Percentiles rank a stretch among this genome's conserved stretches.
Conservation (phyloP, 1,140 invertebrate genomes). For the Teleogryllus occipitalis region DNA sequence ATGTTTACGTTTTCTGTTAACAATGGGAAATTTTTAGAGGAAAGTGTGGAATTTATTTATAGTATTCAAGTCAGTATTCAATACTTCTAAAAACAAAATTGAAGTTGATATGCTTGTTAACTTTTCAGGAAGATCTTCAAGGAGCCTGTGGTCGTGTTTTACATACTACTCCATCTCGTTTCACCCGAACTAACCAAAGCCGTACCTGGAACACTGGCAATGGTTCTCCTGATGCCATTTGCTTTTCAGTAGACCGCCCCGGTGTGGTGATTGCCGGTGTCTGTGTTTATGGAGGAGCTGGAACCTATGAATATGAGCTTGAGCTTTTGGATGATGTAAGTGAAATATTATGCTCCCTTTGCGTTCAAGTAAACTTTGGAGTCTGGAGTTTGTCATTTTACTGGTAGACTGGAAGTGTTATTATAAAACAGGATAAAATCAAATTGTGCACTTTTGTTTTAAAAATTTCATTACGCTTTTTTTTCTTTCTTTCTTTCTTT, state of each 20-base stretch:
- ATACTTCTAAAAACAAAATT: no score
- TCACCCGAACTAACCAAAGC: slow-evolving; percentile 78
- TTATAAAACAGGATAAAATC: no score
- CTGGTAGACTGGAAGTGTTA: no score
- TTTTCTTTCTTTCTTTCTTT: no score
- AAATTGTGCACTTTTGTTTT: no score
- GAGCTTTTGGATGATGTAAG: slow-evolving; percentile 79
- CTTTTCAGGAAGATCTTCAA: slow-evolving; percentile 51
- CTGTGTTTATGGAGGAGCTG: slow-evolving; percentile 79
- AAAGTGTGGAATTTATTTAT: neutral
- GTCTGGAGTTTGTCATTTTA: no score
- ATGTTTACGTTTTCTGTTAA: neutral
- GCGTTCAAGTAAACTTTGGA: no score
- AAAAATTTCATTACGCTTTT: no score
- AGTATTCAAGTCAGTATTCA: no score
- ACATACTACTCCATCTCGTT: slow-evolving; percentile 79
- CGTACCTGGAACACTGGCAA: slow-evolving; percentile 95
- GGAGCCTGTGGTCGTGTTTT: slow-evolving; percentile 56
- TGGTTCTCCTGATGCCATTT: slow-evolving; percentile 93
- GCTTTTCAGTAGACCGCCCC: slow-evolving; percentile 82
- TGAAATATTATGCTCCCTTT: neutral
- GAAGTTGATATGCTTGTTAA: neutral
- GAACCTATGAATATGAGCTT: slow-evolving; percentile 82
- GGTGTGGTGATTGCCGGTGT: slow-evolving; percentile 85
- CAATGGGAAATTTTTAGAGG: neutral